Conservation (phyloP, 1,140 invertebrate genomes). For the Drosophila lowei region DNA sequence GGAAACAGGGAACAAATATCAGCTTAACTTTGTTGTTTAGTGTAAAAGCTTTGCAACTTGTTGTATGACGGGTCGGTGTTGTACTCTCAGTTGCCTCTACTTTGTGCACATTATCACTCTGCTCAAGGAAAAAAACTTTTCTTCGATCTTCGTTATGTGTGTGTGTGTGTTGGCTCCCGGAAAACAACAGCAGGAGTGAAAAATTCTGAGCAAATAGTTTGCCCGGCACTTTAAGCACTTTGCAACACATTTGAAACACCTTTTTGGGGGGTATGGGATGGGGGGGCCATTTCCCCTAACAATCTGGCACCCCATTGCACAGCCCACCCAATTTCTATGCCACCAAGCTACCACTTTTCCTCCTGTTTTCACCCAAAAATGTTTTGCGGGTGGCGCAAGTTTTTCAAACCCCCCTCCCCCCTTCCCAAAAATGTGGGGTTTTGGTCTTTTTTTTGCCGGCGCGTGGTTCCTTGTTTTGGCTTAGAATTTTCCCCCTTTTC, state of each 20-base stretch:
- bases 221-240: slow-evolving; percentile 72
- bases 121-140: slow-evolving; percentile 55
- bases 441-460: slow-evolving; percentile 14
- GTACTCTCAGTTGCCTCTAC: slow-evolving; percentile 48
- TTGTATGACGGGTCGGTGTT: slow-evolving; percentile 12
- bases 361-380: slow-evolving; percentile 1
- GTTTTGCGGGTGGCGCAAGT: slow-evolving; percentile 21
- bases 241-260: slow-evolving; percentile 74
- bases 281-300: slow-evolving; percentile 61
- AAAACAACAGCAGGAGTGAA: too few species aligned
- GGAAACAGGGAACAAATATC: slow-evolving; percentile 21
- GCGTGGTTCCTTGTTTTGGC: slow-evolving; percentile 20
- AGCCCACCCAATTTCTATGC: background rate
- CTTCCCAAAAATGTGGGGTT: slow-evolving; percentile 10
- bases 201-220: slow-evolving; percentile 63
- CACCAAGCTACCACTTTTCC: slow-evolving; percentile 16
- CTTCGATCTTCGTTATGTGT: slow-evolving; percentile 55
- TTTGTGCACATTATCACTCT: slow-evolving; percentile 75
- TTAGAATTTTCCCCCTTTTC: slow-evolving; percentile 19
- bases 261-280: slow-evolving; percentile 18
- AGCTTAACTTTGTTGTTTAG: slow-evolving; percentile 80
- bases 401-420: slow-evolving; percentile 13
- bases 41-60: slow-evolving; percentile 71
- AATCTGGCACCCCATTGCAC: slow-evolving; percentile 12
- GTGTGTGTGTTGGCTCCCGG: too few species aligned